These are phyloP conservation scores for Petaurus breviceps DNA, from an alignment of 2,113 vertebrate genomes.

Conservation along the genomic window DNA sequence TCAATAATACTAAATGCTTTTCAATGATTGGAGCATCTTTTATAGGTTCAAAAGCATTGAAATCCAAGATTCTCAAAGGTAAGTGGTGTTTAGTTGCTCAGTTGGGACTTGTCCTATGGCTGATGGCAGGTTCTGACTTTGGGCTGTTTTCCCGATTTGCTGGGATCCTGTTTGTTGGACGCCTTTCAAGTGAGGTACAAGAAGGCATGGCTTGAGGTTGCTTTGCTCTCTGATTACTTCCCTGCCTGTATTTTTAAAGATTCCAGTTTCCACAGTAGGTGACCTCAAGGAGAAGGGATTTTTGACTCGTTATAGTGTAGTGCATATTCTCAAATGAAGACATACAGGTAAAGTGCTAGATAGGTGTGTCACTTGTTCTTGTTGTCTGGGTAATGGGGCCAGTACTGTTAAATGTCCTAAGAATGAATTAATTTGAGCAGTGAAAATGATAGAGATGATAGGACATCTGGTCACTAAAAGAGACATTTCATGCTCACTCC, in stretches of 20 bases:
- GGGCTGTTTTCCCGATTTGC: neutral
- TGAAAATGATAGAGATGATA: neutral
- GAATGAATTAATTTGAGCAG: neutral
- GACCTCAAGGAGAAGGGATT: neutral
- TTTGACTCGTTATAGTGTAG: neutral
- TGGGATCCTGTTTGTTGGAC: neutral
- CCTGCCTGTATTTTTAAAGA: neutral
- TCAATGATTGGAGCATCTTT: neutral
- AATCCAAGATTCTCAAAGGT: neutral
- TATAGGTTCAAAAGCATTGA: neutral
- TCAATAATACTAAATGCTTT: neutral
- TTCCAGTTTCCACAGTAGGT: neutral
- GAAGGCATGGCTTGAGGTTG: neutral
- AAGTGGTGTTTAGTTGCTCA: neutral
- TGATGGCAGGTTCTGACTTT: neutral
- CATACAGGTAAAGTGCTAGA: neutral
- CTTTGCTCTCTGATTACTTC: neutral
- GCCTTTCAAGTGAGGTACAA: neutral
- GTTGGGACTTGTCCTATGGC: neutral
- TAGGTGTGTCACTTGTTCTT: neutral
- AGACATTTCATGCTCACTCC: neutral
- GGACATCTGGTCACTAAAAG: neutral
- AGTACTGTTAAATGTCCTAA: neutral
- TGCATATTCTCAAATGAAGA: neutral
- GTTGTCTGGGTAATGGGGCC: too few species aligned